These are phyloP conservation scores for Gorilla gorilla DNA, from an alignment of 2,113 vertebrate species.

Conservation along the genomic window DNA sequence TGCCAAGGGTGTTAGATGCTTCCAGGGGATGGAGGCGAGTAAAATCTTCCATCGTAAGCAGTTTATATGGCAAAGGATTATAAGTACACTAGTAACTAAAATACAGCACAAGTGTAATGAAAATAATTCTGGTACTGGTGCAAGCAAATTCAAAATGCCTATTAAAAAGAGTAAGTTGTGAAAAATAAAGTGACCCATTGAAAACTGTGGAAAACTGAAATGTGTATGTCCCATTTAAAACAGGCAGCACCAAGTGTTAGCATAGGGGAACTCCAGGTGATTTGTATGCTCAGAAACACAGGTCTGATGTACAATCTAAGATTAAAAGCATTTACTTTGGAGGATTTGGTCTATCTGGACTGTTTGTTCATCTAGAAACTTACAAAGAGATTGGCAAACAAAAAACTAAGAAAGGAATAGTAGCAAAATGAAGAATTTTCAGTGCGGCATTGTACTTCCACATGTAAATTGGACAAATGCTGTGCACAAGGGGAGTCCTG, in stretches of 20 bases:
- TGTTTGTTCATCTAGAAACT: not conserved
- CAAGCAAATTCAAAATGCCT: not conserved
- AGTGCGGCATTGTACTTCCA: not conserved
- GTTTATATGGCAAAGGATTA: not conserved
- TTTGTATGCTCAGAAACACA: not conserved
- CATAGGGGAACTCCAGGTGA: too few species aligned
- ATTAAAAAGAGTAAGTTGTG: not conserved
- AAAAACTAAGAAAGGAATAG: not conserved
- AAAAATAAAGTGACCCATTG: not conserved
- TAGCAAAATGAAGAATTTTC: not conserved
- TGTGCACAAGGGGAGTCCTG: not conserved
- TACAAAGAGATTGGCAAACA: not conserved
- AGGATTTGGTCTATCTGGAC: not conserved
- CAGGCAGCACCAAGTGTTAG: not conserved
- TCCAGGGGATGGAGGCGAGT: not conserved
- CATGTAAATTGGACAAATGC: not conserved
- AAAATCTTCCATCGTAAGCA: not conserved
- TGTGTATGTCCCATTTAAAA: not conserved
- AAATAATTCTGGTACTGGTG: not conserved
- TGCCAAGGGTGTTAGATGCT: not conserved
- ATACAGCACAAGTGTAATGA: not conserved
- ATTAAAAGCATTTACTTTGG: not conserved
- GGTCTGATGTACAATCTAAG: not conserved
- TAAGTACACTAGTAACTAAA: not conserved
- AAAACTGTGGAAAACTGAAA: not conserved